Percentiles rank a stretch among this genome's conserved stretches.
These are phyloP conservation scores for Cirrhinus mrigala DNA, from an alignment of 2,797 vertebrate species.

Conservation along the genomic window DNA sequence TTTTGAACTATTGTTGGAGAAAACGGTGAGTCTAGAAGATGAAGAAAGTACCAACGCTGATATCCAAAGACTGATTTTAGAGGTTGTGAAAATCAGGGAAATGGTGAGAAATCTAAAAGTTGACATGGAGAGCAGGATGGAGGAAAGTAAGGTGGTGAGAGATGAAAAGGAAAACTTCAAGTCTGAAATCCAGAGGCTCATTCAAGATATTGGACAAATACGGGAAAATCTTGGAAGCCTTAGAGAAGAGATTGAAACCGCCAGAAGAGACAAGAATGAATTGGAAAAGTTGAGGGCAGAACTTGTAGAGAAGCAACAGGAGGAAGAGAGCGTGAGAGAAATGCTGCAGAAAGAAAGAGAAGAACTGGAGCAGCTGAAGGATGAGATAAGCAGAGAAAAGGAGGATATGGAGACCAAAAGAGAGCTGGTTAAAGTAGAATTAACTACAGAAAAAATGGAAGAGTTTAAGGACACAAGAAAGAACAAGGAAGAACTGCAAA, in stretches of 20 bases:
- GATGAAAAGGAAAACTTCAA: slow-evolving; percentile 34
- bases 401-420: slow-evolving; percentile 3
- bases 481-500: slow-evolving; percentile 19
- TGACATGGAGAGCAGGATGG: slow-evolving; percentile 37
- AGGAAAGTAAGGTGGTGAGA: slow-evolving; percentile 13
- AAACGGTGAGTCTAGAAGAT: slow-evolving; percentile 24
- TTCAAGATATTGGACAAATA: slow-evolving; percentile 47
- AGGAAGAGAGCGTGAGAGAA: slow-evolving; percentile 10
- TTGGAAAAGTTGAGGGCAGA: slow-evolving; percentile 9
- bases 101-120: slow-evolving; percentile 40
- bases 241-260: slow-evolving; percentile 40
- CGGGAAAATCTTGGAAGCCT: slow-evolving; percentile 30
- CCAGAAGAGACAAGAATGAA: slow-evolving; percentile 19
- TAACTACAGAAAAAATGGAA: slow-evolving; percentile 47
- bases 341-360: slow-evolving; percentile 23
- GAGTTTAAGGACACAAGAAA: slow-evolving; percentile 53
- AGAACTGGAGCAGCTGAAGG: slow-evolving; percentile 22
- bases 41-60: slow-evolving; percentile 13
- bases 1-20: slow-evolving; percentile 34
- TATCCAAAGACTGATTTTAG: slow-evolving; percentile 45
- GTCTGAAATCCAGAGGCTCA: slow-evolving; percentile 37
- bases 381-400: slow-evolving; percentile 20
- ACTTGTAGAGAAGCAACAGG: slow-evolving; percentile 8
- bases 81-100: slow-evolving; percentile 47
- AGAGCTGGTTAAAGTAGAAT: not conserved